Evolutionary conservation across 2,888 invertebrate species (phyloP), one percentile per base, ranked within the genome.

Genomic region (Acleris emargana): DNA sequence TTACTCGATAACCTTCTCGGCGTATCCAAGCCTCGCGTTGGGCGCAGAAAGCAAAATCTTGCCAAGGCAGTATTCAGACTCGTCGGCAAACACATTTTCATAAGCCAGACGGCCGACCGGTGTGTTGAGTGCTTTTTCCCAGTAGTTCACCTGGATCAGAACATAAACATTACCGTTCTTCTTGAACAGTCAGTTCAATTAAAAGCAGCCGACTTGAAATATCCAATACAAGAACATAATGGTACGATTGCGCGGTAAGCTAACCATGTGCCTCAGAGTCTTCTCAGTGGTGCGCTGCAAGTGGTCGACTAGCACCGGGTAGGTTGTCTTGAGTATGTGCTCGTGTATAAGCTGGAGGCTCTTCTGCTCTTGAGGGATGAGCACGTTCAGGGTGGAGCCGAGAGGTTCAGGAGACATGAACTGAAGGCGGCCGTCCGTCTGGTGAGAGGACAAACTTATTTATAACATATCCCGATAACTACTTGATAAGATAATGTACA

Each of bases 121-220:
- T 69, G 96, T 96, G 61, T 98, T 97, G 22, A 98, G 84, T 71
- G 97, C 94, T 76, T 95, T 95, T 81, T 97, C 97, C 95, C 98
- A 96, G 77, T 97, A 98, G 75, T 95, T 96, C 22, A 97, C 93
- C 88, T 96, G 94, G 69, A 95, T 94, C 50, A 94, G 79, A 55
- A 94, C 58, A 38, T 3, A 13, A 64, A 11, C 58, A 28, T 42
- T 5, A 54, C 1, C n/a, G 32, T 28, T 52, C n/a, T 53, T 13
- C 4, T 28, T 25, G 16, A 13, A 25, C 11, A 16, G 25, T 32
- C 32, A 9, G 9, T 3, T 32, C 2, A 32, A 32, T 32, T 32
- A 32, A 32, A 32, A 9, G 32, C 9, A 32, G 3, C 38, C 4
- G 3, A 13, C 13, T 38, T 38, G 11, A 38, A 38, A 38, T 38